phyloP scores from a whole-genome alignment of 2,888 invertebrate species.

The Epinotia demarniana region DNA sequence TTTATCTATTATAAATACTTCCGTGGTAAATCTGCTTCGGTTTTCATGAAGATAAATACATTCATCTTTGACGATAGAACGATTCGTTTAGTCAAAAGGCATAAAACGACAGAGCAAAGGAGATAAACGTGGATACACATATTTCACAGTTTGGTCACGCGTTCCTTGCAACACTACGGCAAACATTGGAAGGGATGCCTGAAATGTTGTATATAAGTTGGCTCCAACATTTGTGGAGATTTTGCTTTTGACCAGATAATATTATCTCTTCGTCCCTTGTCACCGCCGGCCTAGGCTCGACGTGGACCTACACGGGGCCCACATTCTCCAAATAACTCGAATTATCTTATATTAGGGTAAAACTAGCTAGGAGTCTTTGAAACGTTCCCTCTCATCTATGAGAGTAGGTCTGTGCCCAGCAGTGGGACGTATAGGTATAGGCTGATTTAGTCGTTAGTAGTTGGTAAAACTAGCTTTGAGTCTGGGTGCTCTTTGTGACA shows the following conservation, averaged over 20 bases:
- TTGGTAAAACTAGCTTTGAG: background rate
- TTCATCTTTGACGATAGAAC: conserved; percentile 5
- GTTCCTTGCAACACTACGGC: background rate
- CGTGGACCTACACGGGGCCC: background rate
- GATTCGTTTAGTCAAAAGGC: conserved; percentile 7
- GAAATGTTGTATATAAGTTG: background rate
- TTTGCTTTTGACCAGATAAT: background rate
- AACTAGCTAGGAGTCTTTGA: background rate
- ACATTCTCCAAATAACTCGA: conserved; percentile 11
- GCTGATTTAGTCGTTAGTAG: background rate
- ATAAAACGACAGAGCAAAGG: background rate
- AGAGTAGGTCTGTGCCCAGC: no score
- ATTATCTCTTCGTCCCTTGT: conserved; percentile 9
- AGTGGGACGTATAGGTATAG: no score
- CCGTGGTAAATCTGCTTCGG: conserved; percentile 19
- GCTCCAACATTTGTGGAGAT: background rate
- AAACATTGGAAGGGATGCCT: background rate
- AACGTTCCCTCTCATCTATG: no score
- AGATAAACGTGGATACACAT: conserved; percentile 3
- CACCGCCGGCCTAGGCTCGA: background rate
- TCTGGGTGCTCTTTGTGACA: background rate
- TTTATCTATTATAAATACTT: background rate
- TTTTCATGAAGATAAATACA: conserved; percentile 14
- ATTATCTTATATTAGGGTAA: conserved; percentile 1
- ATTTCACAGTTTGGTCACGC: conserved; percentile 11